phyloP scores from a whole-genome alignment of 2,888 invertebrate genomes.

The Holacanthella duospinosa region DNA sequence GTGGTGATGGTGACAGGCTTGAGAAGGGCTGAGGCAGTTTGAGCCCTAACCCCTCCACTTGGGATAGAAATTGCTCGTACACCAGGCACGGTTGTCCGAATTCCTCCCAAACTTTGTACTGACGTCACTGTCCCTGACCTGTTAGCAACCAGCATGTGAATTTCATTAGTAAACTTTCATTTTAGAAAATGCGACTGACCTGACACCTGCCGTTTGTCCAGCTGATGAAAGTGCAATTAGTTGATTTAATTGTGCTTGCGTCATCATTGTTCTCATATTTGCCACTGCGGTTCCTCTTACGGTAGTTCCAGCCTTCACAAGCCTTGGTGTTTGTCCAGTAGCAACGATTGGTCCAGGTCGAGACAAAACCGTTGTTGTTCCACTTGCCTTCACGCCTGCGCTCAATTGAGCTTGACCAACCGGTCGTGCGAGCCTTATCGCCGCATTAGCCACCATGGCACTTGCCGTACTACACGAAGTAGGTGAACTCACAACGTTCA shows the following conservation, averaged over 20 bases:
- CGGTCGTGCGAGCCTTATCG: background rate
- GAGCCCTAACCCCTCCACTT: constrained; percentile 4
- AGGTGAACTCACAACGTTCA: too few relatives aligned
- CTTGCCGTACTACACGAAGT: too few relatives aligned
- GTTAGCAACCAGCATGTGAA: too few relatives aligned
- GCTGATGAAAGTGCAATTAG: too few relatives aligned
- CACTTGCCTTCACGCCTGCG: constrained; percentile 11
- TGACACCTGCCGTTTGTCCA: too few relatives aligned
- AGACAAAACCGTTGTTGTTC: too few relatives aligned
- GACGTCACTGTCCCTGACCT: too few relatives aligned
- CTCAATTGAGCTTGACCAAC: background rate
- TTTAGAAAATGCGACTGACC: too few relatives aligned
- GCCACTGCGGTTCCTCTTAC: constrained; percentile 12
- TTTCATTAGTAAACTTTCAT: too few relatives aligned
- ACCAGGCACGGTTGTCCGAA: background rate
- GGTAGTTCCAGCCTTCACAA: constrained; percentile 13
- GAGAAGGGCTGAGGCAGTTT: constrained; percentile 17
- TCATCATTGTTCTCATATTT: constrained; percentile 18
- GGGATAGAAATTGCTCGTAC: constrained; percentile 13
- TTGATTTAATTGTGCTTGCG: constrained; percentile 10
- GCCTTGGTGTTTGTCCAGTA: constrained; percentile 2
- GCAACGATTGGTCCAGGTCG: constrained; percentile 3
- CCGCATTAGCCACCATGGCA: too few relatives aligned
- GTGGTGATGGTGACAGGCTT: constrained; percentile 24
- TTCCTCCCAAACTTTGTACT: background rate